Conservation (phyloP, 2,113 vertebrate species). For the Alces alces region DNA sequence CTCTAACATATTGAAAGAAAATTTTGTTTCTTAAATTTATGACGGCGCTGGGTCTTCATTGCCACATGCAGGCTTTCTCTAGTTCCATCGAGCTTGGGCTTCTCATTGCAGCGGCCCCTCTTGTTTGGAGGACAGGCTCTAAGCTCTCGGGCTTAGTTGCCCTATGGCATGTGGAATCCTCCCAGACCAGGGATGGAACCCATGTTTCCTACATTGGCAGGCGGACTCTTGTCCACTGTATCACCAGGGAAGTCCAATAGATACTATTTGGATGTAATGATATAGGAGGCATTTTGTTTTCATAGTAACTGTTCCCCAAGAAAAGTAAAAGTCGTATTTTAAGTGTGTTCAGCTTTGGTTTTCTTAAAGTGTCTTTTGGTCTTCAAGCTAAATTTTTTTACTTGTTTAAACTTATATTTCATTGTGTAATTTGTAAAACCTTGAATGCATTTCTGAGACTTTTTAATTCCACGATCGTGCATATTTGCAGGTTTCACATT, state of each 20-base stretch:
- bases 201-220: background rate
- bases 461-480: background rate
- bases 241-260: background rate
- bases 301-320: background rate
- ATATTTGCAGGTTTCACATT: background rate
- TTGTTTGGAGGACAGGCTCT: background rate
- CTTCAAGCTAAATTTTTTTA: background rate
- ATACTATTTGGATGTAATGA: background rate
- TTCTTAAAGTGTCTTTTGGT: conserved; percentile 10
- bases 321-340: background rate
- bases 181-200: background rate
- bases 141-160: background rate
- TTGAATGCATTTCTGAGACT: background rate
- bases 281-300: background rate
- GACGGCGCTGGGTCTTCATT: accelerated
- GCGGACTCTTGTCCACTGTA: background rate
- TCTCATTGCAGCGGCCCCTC: background rate
- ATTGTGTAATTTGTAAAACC: background rate
- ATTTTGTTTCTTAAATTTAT: background rate
- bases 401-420: background rate
- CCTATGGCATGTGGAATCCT: background rate
- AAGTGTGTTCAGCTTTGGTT: background rate
- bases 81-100: background rate
- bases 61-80: background rate
- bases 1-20: background rate